These are phyloP conservation scores for Bettongia penicillata DNA, from an alignment of 2,113 vertebrate genomes.

Conservation along the genomic window DNA sequence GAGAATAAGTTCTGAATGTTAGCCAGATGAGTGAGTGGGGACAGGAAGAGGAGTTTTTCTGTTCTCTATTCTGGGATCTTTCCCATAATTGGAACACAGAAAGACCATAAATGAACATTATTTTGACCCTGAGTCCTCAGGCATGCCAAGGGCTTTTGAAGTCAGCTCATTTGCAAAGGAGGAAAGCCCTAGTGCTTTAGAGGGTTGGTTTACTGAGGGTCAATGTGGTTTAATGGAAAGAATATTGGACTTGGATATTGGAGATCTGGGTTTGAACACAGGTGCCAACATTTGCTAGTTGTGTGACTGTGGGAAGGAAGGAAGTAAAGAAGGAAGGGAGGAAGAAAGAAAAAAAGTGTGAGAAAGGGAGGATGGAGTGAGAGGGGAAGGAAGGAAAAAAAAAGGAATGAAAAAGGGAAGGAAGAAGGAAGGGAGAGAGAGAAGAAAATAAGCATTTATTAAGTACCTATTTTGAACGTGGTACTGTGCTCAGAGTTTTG, in stretches of 20 bases:
- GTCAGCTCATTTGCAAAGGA: not conserved
- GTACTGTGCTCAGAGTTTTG: not conserved
- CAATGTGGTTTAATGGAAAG: not conserved
- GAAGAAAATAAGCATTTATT: not conserved
- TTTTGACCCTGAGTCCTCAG: not conserved
- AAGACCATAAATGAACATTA: not conserved
- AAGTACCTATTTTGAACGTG: not conserved
- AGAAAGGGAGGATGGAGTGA: not conserved
- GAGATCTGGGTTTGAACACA: not conserved
- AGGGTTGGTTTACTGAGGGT: not conserved
- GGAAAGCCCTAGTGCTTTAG: not conserved
- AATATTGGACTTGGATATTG: not conserved
- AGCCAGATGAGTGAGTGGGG: not conserved
- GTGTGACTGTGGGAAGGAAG: not conserved
- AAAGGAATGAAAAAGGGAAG: not conserved
- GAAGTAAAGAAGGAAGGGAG: not conserved
- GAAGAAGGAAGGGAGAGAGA: not conserved
- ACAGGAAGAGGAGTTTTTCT: not conserved
- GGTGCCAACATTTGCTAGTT: not conserved
- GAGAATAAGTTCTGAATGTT: not conserved
- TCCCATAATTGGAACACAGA: not conserved
- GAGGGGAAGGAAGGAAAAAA: not conserved
- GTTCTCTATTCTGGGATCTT: not conserved
- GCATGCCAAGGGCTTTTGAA: not conserved
- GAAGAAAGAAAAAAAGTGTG: not conserved